These are phyloP conservation scores for Pristionchus entomophagus DNA, from an alignment of 2,888 invertebrate species.

Conservation along the genomic window DNA sequence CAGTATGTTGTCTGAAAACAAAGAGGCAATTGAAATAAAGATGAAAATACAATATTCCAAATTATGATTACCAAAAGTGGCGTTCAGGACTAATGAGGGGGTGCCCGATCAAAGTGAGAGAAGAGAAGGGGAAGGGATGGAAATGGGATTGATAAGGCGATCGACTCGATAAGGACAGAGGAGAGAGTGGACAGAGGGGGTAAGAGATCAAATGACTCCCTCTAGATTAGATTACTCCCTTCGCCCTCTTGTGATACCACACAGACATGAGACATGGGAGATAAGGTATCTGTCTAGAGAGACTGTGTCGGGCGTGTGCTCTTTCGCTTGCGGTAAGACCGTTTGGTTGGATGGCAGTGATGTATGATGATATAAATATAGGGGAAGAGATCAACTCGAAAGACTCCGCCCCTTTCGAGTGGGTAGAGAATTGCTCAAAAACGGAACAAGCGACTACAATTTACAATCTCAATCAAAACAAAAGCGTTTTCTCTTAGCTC, in stretches of 20 bases:
- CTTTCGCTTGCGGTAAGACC: neutral
- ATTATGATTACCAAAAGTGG: neutral
- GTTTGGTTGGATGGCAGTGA: too few species aligned
- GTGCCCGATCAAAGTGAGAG: neutral
- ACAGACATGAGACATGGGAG: neutral
- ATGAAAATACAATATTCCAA: neutral
- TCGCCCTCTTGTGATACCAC: neutral
- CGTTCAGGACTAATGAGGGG: conserved; percentile 5
- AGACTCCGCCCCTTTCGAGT: too few species aligned
- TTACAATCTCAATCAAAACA: too few species aligned
- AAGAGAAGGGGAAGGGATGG: conserved; percentile 14
- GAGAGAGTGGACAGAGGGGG: conserved; percentile 16
- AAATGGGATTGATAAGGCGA: conserved; percentile 25
- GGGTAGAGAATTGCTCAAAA: too few species aligned
- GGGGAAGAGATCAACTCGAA: too few species aligned
- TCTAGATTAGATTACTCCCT: neutral
- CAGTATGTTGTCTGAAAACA: neutral
- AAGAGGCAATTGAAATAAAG: neutral
- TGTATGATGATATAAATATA: too few species aligned
- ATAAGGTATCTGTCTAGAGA: neutral
- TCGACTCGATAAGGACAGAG: neutral
- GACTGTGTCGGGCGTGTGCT: neutral
- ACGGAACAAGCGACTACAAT: too few species aligned
- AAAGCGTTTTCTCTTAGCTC: too few species aligned
- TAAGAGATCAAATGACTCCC: conserved; percentile 7